These are phyloP conservation scores for Ammospiza nelsoni DNA, from an alignment of 2,113 vertebrate genomes.

Conservation along the genomic window DNA sequence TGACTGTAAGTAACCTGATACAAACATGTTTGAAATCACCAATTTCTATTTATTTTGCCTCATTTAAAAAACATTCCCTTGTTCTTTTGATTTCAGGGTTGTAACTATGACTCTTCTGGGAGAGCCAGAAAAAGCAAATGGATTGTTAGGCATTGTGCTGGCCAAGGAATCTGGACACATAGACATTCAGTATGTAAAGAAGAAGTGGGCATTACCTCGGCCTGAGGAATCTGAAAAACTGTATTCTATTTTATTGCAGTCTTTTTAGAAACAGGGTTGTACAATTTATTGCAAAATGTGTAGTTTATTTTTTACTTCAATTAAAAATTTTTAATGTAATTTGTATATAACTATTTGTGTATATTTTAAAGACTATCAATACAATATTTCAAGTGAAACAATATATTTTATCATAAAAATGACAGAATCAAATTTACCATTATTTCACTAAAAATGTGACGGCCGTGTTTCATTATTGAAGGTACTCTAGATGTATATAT, in stretches of 20 bases:
- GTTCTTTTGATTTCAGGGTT: conserved; percentile 73
- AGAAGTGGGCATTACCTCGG: conserved; percentile 70
- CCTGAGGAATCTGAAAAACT: conserved; percentile 77
- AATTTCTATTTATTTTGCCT: neutral
- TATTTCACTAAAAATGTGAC: neutral
- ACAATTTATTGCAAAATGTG: neutral
- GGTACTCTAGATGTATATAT: neutral
- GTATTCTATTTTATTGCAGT: conserved; percentile 66
- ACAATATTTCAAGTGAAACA: neutral
- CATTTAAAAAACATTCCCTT: neutral
- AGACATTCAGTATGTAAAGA: conserved; percentile 86
- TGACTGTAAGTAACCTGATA: neutral
- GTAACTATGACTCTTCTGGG: conserved; percentile 84
- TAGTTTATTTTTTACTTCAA: neutral
- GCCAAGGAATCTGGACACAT: conserved; percentile 83
- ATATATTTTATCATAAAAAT: conserved; percentile 40
- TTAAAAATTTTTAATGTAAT: neutral
- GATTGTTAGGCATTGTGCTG: conserved; percentile 83
- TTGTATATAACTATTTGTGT: neutral
- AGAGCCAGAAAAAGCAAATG: conserved; percentile 81
- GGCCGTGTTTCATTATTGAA: neutral
- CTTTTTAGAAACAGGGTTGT: neutral
- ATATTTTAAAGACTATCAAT: neutral
- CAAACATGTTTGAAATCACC: neutral
- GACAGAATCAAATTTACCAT: neutral